These are phyloP conservation scores for Penelope pileata DNA, from an alignment of 2,113 vertebrate genomes.

Conservation along the genomic window DNA sequence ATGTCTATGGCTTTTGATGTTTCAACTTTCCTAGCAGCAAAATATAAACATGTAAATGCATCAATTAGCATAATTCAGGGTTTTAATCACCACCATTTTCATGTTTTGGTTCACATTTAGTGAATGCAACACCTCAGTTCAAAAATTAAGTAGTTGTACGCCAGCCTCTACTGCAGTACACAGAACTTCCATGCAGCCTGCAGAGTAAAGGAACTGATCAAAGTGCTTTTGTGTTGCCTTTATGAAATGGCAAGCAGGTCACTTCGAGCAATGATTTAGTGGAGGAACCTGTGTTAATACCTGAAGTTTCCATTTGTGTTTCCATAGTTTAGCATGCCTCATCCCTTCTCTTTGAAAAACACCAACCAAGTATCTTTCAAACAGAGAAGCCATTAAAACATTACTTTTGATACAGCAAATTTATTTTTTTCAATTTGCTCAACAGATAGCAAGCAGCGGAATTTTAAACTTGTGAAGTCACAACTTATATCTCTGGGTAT, in stretches of 20 bases:
- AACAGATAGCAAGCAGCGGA: neutral
- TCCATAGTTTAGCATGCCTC: neutral
- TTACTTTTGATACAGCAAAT: neutral
- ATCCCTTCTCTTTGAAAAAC: neutral
- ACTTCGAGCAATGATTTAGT: neutral
- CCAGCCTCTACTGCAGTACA: neutral
- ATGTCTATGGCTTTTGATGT: neutral
- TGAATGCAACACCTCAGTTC: neutral
- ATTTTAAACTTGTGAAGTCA: neutral
- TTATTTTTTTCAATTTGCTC: neutral
- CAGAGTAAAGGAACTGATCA: neutral
- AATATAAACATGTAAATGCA: neutral
- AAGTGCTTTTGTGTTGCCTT: neutral
- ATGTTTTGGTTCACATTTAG: no score
- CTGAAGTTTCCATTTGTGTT: neutral
- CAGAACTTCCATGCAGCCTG: fast-evolving
- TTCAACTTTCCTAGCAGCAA: neutral
- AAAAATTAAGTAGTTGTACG: fast-evolving
- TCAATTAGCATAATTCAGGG: neutral
- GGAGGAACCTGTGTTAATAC: neutral
- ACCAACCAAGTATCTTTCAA: neutral
- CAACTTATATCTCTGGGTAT: neutral
- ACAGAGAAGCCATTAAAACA: neutral
- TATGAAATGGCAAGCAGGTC: neutral
- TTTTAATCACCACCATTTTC: neutral